Evolutionary conservation across 2,888 invertebrate species (phyloP).

Genomic region (Schizaphis graminum): DNA sequence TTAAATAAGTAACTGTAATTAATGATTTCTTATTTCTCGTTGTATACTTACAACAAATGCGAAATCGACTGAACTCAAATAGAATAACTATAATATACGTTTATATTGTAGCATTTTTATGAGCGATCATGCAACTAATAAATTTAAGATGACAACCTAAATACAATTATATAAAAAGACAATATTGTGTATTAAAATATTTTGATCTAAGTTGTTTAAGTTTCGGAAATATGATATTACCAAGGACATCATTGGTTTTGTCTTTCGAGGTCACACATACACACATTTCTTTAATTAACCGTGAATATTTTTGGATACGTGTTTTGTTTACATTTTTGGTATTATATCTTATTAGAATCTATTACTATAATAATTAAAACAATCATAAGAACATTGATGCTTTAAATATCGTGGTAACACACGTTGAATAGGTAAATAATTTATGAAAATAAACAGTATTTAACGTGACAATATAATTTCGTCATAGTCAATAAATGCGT

Average conservation of each 20-base stretch:
- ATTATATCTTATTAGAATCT: not conserved
- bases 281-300: conserved; percentile 2
- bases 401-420: not conserved
- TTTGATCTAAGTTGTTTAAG: not conserved
- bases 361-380: not conserved
- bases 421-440: conserved; percentile 22
- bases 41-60: not conserved
- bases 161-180: not conserved
- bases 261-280: not conserved
- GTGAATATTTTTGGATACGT: conserved; percentile 22
- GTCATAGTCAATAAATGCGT: not conserved
- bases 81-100: not conserved
- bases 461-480: not conserved
- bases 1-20: not conserved
- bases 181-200: not conserved
- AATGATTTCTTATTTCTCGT: not conserved
- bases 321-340: conserved; percentile 8
- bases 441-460: not conserved
- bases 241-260: not conserved
- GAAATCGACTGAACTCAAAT: not conserved
- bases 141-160: not conserved
- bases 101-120: not conserved
- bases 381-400: not conserved
- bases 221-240: not conserved
- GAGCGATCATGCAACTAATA: not conserved